Evolutionary conservation across 2,113 vertebrate species (phyloP).

Genomic region (Macquaria ambigua): DNA sequence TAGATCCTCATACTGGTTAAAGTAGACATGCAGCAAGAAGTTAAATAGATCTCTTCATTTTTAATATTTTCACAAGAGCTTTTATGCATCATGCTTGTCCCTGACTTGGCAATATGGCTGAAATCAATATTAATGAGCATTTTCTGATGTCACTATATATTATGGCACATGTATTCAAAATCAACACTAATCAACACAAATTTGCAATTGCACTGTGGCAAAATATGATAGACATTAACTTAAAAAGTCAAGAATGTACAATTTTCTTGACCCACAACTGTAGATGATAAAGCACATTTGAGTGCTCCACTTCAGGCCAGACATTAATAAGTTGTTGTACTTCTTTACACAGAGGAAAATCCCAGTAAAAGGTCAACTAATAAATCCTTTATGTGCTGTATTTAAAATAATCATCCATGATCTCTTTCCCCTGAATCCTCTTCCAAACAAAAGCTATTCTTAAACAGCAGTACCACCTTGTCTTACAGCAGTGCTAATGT

Average conservation of each 20-base stretch:
- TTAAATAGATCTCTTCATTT: not conserved
- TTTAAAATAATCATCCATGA: slow-evolving; percentile 29
- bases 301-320: not conserved
- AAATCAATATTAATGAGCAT: not conserved
- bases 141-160: not conserved
- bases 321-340: slow-evolving; percentile 1
- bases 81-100: not conserved
- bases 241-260: not conserved
- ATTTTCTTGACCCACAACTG: not conserved
- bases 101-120: not conserved
- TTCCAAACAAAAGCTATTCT: slow-evolving; percentile 43
- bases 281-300: not conserved
- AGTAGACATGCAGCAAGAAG: slow-evolving; percentile 16
- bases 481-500: slow-evolving; percentile 79
- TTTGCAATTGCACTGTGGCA: not conserved
- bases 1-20: slow-evolving; percentile 18
- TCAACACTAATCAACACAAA: not conserved
- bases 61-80: not conserved
- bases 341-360: slow-evolving; percentile 19
- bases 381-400: slow-evolving; percentile 4
- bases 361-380: slow-evolving; percentile 3
- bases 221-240: not conserved
- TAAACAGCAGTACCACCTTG: slow-evolving; percentile 27
- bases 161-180: not conserved
- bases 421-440: slow-evolving; percentile 11